Base-by-base conservation (phyloP, 1,140 invertebrate genomes). In the Rhopalosiphum padi region DNA sequence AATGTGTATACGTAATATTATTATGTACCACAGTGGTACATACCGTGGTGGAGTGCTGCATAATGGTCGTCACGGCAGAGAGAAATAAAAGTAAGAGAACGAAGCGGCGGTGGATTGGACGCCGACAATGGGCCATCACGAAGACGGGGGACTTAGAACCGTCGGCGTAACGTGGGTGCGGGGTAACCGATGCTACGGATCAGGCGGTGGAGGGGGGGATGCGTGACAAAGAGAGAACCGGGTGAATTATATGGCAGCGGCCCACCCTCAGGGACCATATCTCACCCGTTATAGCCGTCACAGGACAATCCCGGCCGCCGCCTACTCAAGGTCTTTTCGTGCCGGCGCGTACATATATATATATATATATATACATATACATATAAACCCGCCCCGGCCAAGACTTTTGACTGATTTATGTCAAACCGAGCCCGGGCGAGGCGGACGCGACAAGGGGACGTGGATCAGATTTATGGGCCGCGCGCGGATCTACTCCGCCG, bases 321-420 rank as follows among this genome's bases (percentile, higher is more conserved):
- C 91, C 91, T 93, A 93, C 91, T 93, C 91, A 93, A 93, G 91
- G 91, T 93, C 91, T 93, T 93, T 93, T 83, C 91, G 91, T 85
- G 82, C 68, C 6, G n/a, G 7, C 68, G 30, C 82, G 55, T 91
- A 91, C 22, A 82, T 91, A 82, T 82, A 91, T 82, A 91, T 91
- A 82, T 82, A 91, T 82, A 91, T 68, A 68, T 23, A 43, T 93
- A 55, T 86, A 55, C 53, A n/a, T 53, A 55, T 83, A 51, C 25
- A 48, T 37, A 83, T 91, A 91, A 91, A 82, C 90, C 90, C 90
- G 90, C 77, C 90, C 90, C 90, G 90, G 77, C 91, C 91, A 93
- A 93, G 91, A 93, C 91, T 93, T 93, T 93, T 93, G 91, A 93
- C 91, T 93, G 91, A 93, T 93, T 93, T 93, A 93, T 93, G 91